A percentile compares a stretch with the other conserved stretches of the same genome.
These are phyloP conservation scores for Drosophila sechellia DNA, from an alignment of 1,140 invertebrate genomes.

Conservation along the genomic window DNA sequence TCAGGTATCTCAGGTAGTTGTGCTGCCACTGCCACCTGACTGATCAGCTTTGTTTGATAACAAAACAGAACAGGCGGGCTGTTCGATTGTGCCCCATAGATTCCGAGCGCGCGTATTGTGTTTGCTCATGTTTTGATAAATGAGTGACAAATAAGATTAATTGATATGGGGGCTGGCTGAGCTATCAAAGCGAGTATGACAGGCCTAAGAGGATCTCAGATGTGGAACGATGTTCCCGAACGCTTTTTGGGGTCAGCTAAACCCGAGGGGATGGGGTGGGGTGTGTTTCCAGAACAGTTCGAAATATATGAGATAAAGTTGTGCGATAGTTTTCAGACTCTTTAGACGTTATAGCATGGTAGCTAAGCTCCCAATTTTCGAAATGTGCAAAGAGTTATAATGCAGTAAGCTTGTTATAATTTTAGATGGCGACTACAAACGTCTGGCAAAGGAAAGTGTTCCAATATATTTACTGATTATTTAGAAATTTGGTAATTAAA, in stretches of 20 bases:
- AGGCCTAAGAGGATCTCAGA: constrained; percentile 75
- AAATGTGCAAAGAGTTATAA: too few relatives aligned
- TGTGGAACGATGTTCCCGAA: constrained; percentile 47
- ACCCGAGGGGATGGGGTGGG: background rate
- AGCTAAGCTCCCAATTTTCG: too few relatives aligned
- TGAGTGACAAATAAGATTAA: constrained; percentile 83
- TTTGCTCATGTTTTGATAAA: constrained; percentile 59
- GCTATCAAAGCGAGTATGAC: constrained; percentile 47
- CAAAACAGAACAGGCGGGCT: constrained; percentile 46
- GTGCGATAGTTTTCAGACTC: background rate
- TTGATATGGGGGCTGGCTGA: constrained; percentile 52
- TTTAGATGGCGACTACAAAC: too few relatives aligned
- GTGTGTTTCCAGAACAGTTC: constrained; percentile 3
- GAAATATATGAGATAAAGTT: background rate
- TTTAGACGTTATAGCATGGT: too few relatives aligned
- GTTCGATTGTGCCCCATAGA: constrained; percentile 40
- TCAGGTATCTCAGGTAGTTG: constrained; percentile 66
- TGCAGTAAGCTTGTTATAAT: too few relatives aligned
- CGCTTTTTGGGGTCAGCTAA: constrained; percentile 39
- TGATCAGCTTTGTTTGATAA: constrained; percentile 82
- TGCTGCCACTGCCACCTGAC: constrained; percentile 76
- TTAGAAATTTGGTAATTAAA: too few relatives aligned
- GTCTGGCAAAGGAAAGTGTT: too few relatives aligned
- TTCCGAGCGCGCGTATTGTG: constrained; percentile 15
- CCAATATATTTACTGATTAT: too few relatives aligned